These are phyloP conservation scores for Oriolus oriolus DNA, from an alignment of 2,113 vertebrate genomes.

Conservation along the genomic window DNA sequence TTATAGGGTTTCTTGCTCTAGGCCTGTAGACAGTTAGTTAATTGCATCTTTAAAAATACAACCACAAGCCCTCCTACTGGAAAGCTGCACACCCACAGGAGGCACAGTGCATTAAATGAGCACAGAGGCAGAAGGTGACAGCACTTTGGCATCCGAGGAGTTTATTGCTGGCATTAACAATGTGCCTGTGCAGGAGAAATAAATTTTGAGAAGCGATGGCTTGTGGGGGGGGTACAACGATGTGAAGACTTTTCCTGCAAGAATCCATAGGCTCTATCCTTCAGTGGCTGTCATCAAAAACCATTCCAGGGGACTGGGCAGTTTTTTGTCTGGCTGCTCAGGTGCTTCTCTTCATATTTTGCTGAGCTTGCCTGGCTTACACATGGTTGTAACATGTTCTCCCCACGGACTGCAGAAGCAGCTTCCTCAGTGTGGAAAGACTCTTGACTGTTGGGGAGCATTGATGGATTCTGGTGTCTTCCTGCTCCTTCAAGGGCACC, in stretches of 20 bases:
- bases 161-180: not conserved
- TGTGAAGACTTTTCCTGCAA: not conserved
- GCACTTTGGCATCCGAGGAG: not conserved
- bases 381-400: not conserved
- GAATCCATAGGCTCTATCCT: not conserved
- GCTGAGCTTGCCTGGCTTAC: not conserved
- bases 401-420: not conserved
- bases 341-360: not conserved
- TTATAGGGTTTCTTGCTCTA: not conserved
- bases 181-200: not conserved
- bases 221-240: not conserved
- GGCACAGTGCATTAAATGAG: not conserved
- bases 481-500: not conserved
- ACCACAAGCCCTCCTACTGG: fast-evolving
- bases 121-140: not conserved
- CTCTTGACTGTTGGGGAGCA: not conserved
- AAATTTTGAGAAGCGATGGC: not conserved
- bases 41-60: not conserved
- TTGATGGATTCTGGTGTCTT: not conserved
- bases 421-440: not conserved
- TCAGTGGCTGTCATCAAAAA: not conserved
- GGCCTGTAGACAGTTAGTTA: not conserved
- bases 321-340: not conserved
- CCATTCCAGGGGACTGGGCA: not conserved
- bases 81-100: not conserved